Percentiles rank a stretch among this genome's conserved stretches.
phyloP scores from a whole-genome alignment of 2,888 invertebrate genomes.

The Tupiocoris notatus region DNA sequence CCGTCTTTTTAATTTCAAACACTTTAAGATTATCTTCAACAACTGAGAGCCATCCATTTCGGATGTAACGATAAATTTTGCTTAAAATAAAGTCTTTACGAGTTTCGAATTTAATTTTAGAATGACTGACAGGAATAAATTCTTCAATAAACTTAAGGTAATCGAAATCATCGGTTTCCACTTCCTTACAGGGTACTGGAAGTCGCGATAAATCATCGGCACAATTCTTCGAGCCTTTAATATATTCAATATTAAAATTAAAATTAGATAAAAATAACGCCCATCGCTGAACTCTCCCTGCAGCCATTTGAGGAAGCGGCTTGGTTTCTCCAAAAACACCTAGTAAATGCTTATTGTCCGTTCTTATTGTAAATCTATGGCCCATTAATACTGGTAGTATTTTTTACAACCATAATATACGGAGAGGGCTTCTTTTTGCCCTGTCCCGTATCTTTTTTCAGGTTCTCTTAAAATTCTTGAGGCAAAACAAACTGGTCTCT shows the following conservation, averaged over 20 bases:
- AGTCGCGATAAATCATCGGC: not conserved
- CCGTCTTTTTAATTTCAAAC: not conserved
- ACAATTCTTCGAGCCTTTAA: not conserved
- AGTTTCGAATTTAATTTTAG: not conserved
- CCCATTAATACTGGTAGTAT: conserved; percentile 1
- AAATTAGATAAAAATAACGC: conserved; percentile 8
- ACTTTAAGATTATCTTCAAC: not conserved
- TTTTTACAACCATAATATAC: not conserved
- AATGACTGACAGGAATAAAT: not conserved
- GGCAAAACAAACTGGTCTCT: too few relatives aligned
- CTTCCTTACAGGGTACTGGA: not conserved
- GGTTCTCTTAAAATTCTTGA: not conserved
- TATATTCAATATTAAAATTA: not conserved
- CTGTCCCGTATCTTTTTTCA: not conserved
- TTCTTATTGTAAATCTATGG: not conserved
- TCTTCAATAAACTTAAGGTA: conserved; percentile 16
- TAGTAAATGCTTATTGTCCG: not conserved
- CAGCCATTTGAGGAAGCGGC: not conserved
- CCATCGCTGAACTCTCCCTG: not conserved
- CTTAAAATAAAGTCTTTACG: not conserved
- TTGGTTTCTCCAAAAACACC: not conserved
- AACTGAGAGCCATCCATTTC: not conserved
- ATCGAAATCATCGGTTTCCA: not conserved
- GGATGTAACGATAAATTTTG: not conserved
- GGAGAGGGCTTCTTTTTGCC: not conserved